Base-by-base conservation (phyloP, 2,888 invertebrate species). In the Brachynemurus nebulosus region DNA sequence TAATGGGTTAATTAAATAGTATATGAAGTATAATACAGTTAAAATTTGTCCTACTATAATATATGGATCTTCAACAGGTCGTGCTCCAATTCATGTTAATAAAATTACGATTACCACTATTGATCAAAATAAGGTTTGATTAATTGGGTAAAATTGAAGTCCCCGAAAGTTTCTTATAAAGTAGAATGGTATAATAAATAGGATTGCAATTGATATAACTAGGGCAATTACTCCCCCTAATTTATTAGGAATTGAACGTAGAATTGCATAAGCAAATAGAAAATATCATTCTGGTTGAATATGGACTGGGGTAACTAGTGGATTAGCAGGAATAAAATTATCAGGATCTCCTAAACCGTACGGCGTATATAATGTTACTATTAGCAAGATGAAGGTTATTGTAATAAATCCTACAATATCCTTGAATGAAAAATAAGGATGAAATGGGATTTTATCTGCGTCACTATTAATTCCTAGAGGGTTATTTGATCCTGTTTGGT, bases 211-310 rank as follows among this genome's bases (percentile, higher is more conserved):
- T 48, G 79, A 80, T 60, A 75, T 53, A 1, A 76, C 49, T 66
- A 82, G 56, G 0, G 76, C 76, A 55, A 81, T 65, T 38, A 84
- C 82, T 49, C 84, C 83, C 42, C 82, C 81, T 66, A 83, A 58
- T 72, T 86, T 84, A 67, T 80, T 84, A 5, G 84, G 83, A 46
- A 86, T 81, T 30, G 82, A 81, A 19, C 84, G 84, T 56, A 86
- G 53, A 68, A 86, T 84, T 14, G 83, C 80, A 62, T 85, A 85
- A 11, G 84, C 82, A 70, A 84, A 85, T 69, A 86, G 61, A 56
- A 85, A 86, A 61, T 86, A 86, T 76, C 83, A 86, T 74, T 86
- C n/a, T 37, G 83, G 84, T 72, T 85, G 79, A 68, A 85, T 85
- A 58, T 84, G 84, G 6, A 72, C 60, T 0, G 84, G 82, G 0